Conservation (phyloP, 2,797 vertebrate species). For the Onychomys leucogaster region DNA sequence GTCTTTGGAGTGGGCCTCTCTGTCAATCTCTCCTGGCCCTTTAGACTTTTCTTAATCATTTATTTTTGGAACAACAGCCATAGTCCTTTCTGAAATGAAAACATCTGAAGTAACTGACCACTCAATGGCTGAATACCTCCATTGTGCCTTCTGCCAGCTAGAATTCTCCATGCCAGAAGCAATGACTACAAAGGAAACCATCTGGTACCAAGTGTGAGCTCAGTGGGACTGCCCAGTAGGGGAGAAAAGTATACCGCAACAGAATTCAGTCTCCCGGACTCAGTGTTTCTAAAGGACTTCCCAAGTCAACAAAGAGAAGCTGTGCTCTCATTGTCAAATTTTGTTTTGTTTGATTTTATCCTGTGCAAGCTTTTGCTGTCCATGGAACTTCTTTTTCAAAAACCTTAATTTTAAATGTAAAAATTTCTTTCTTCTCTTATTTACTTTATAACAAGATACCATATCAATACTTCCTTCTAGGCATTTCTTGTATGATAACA, state of each 20-base stretch:
- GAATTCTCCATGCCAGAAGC: neutral
- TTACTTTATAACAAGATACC: neutral
- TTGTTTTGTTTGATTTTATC: neutral
- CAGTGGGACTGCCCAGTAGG: too few relatives aligned
- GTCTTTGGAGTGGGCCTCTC: neutral
- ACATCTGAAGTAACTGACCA: neutral
- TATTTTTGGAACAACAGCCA: neutral
- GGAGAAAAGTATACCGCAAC: neutral
- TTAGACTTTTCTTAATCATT: neutral
- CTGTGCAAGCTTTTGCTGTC: neutral
- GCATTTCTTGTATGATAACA: neutral
- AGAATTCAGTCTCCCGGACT: neutral
- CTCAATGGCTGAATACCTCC: neutral
- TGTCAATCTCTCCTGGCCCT: neutral
- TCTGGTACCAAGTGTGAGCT: neutral
- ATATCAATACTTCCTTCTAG: neutral
- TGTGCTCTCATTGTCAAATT: neutral
- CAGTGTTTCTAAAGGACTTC: neutral
- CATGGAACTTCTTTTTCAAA: neutral
- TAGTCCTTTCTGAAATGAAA: neutral
- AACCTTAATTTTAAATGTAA: slow-evolving; percentile 11
- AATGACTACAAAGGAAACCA: neutral
- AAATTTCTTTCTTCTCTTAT: neutral
- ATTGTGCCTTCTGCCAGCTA: neutral
- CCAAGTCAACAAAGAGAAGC: neutral